phyloP scores from a whole-genome alignment of 1,140 invertebrate genomes.

The Cotesia vestalis region DNA sequence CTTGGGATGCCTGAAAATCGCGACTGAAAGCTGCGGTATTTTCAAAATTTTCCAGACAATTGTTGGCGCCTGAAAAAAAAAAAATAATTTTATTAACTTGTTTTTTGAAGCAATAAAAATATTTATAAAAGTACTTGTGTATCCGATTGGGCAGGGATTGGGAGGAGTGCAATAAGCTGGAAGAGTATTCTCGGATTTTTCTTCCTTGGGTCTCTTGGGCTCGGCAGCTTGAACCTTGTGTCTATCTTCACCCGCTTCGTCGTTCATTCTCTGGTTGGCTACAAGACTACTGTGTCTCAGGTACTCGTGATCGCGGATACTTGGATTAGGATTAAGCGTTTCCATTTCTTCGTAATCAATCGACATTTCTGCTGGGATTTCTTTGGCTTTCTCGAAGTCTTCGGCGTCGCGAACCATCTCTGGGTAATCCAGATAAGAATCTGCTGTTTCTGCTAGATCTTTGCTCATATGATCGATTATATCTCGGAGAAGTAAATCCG shows the following conservation, averaged over 20 bases:
- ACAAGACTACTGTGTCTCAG: slow-evolving; percentile 87
- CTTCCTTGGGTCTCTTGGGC: slow-evolving; percentile 74
- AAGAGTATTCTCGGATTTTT: slow-evolving; percentile 90
- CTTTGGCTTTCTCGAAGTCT: slow-evolving; percentile 68
- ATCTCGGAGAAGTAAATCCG: slow-evolving; percentile 73
- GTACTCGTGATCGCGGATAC: slow-evolving; percentile 89
- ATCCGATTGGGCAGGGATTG: slow-evolving; percentile 95
- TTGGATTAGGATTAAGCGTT: slow-evolving; percentile 73
- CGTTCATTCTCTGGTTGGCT: slow-evolving; percentile 84
- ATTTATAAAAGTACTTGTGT: slow-evolving; percentile 69
- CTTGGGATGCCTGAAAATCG: slow-evolving; percentile 90
- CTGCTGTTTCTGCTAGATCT: slow-evolving; percentile 71
- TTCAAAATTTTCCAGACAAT: slow-evolving; percentile 91
- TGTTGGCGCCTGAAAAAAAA: slow-evolving; percentile 73
- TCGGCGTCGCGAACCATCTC: slow-evolving; percentile 66
- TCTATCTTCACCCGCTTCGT: slow-evolving; percentile 66
- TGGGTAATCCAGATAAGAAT: slow-evolving; percentile 73
- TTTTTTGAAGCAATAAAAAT: slow-evolving; percentile 23
- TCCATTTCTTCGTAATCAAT: slow-evolving; percentile 73
- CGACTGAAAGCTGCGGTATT: slow-evolving; percentile 96
- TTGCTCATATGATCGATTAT: slow-evolving; percentile 76
- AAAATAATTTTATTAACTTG: slow-evolving; percentile 12
- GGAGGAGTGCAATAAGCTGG: slow-evolving; percentile 99
- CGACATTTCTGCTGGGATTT: slow-evolving; percentile 57
- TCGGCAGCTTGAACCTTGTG: slow-evolving; percentile 56